These are phyloP conservation scores for Sinotaia quadrata DNA, from an alignment of 2,888 invertebrate genomes.

Conservation along the genomic window DNA sequence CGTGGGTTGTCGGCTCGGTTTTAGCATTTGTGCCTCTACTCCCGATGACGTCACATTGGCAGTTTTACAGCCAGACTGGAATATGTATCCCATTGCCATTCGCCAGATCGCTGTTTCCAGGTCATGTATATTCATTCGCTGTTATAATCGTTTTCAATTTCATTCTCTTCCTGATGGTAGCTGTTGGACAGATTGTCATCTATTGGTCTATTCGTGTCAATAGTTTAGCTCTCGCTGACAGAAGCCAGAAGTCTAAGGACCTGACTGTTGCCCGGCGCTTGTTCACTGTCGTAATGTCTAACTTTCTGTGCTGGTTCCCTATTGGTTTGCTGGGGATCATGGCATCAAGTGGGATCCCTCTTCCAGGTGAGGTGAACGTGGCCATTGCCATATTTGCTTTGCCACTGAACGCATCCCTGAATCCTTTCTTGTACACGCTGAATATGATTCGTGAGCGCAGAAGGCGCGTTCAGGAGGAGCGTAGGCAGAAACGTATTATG, in stretches of 20 bases:
- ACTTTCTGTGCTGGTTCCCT: conserved; percentile 32
- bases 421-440: conserved; percentile 63
- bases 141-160: conserved; percentile 34
- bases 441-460: conserved; percentile 24
- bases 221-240: not conserved
- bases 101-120: conserved; percentile 19
- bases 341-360: conserved; percentile 9
- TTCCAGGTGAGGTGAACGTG: conserved; percentile 27
- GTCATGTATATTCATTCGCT: conserved; percentile 30
- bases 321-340: conserved; percentile 26
- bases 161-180: conserved; percentile 29
- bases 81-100: conserved; percentile 36
- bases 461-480: conserved; percentile 7
- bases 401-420: conserved; percentile 75
- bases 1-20: conserved; percentile 16
- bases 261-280: conserved; percentile 28
- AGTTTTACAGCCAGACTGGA: conserved; percentile 35
- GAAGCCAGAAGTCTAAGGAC: conserved; percentile 10
- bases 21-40: conserved; percentile 30
- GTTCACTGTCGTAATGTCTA: conserved; percentile 13
- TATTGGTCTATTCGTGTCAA: conserved; percentile 29
- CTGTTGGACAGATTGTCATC: conserved; percentile 30
- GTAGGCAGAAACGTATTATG: not conserved
- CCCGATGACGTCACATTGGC: conserved; percentile 28
- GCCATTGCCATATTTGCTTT: conserved; percentile 71